Percentiles rank a stretch among this genome's conserved stretches.
Conservation (phyloP, 2,797 vertebrate genomes). For the Amblyopsis hoosieri region DNA sequence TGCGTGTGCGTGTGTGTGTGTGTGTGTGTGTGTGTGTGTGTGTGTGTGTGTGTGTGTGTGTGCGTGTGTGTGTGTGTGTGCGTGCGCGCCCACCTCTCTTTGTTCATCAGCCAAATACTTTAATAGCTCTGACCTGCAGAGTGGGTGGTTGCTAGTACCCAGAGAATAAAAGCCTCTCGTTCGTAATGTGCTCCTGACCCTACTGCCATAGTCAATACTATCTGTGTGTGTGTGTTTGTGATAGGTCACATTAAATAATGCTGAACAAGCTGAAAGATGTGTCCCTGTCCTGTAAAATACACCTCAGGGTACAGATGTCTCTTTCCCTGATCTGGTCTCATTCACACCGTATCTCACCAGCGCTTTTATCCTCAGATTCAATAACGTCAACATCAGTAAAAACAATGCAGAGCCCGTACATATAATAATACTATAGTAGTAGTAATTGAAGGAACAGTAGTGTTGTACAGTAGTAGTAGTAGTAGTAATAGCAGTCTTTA, state of each 20-base stretch:
- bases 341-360: background rate
- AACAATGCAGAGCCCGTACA: too few relatives aligned
- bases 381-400: too few relatives aligned
- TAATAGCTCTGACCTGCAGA: constrained; percentile 52
- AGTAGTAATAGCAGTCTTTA: too few relatives aligned
- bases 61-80: constrained; percentile 31
- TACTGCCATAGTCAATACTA: constrained; percentile 22
- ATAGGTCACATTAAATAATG: constrained; percentile 39
- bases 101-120: constrained; percentile 53
- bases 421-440: too few relatives aligned
- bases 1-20: constrained; percentile 39
- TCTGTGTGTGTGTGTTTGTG: constrained; percentile 17
- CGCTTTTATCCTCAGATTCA: background rate
- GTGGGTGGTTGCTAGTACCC: constrained; percentile 43
- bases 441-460: too few relatives aligned
- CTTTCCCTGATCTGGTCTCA: constrained; percentile 3
- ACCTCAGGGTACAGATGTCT: constrained; percentile 3
- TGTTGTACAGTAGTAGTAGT: too few relatives aligned
- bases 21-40: too few relatives aligned
- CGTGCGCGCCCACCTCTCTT: constrained; percentile 31
- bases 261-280: constrained; percentile 32
- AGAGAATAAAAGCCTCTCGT: constrained; percentile 22
- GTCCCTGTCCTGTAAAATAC: constrained; percentile 26
- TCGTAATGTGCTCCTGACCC: constrained; percentile 31
- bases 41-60: constrained; percentile 34